These are phyloP conservation scores for Gambusia affinis DNA, from an alignment of 2,113 vertebrate genomes.

Conservation along the genomic window DNA sequence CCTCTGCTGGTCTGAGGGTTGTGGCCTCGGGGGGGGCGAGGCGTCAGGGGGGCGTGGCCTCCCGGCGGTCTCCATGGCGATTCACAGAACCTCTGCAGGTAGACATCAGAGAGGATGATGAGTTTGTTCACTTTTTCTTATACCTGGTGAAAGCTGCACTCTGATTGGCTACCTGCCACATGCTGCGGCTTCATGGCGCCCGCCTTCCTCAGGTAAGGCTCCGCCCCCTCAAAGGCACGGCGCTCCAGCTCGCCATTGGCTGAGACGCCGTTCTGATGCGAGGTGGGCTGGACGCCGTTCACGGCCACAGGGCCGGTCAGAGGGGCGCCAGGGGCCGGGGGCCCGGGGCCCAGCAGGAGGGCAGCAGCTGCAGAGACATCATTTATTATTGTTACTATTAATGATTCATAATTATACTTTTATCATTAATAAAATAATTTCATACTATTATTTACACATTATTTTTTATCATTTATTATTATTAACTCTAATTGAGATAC, in stretches of 20 bases:
- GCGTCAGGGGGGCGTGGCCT: constrained; percentile 40
- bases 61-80: constrained; percentile 45
- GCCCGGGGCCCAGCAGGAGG: constrained; percentile 10
- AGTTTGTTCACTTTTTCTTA: no score
- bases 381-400: no score
- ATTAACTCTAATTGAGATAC: no score
- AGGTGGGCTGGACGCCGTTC: constrained; percentile 85
- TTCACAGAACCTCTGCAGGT: constrained; percentile 80
- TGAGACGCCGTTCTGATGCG: constrained; percentile 90
- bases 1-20: constrained; percentile 54
- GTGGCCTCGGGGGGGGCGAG: constrained; percentile 44
- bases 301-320: constrained; percentile 75
- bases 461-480: no score
- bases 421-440: no score
- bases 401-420: no score
- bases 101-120: background rate
- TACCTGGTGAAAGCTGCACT: no score
- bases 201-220: constrained; percentile 88
- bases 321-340: constrained; percentile 43
- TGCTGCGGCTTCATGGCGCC: constrained; percentile 90
- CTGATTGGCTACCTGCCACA: constrained; percentile 85
- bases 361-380: constrained; percentile 30
- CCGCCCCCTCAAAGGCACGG: constrained; percentile 88
- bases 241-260: constrained; percentile 80
- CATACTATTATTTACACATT: no score